Conservation (phyloP, 2,113 vertebrate genomes). For the Polypterus senegalus region DNA sequence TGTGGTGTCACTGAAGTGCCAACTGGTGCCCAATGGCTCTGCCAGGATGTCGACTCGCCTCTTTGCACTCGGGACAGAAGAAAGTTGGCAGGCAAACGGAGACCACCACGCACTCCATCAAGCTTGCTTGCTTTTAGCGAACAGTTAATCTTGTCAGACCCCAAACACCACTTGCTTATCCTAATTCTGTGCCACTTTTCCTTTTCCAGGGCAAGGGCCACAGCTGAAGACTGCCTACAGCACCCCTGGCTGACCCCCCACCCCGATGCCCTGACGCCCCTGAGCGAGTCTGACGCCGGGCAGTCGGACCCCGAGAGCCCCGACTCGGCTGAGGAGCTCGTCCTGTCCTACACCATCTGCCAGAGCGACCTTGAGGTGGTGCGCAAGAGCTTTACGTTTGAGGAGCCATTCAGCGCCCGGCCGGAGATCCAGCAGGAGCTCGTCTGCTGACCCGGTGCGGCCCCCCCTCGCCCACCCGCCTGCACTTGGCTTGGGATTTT, state of each 20-base stretch:
- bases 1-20: too few species aligned
- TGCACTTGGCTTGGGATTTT: too few species aligned
- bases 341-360: constrained; percentile 38
- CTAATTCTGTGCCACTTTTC: background rate
- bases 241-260: constrained; percentile 56
- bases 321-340: constrained; percentile 39
- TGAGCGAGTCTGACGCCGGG: constrained; percentile 45
- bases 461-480: too few species aligned
- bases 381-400: constrained; percentile 45
- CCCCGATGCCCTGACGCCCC: constrained; percentile 18
- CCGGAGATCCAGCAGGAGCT: constrained; percentile 55
- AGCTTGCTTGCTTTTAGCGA: too few species aligned
- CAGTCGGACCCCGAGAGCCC: constrained; percentile 54
- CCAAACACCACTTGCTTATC: background rate
- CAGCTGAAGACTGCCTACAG: constrained; percentile 52
- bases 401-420: constrained; percentile 39
- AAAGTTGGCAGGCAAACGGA: too few species aligned
- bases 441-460: constrained; percentile 41
- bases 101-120: too few species aligned
- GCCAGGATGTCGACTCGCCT: too few species aligned
- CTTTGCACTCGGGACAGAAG: too few species aligned
- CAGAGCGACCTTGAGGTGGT: constrained; percentile 48
- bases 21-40: too few species aligned
- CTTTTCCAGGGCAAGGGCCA: constrained; percentile 47
- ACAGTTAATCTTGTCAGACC: too few species aligned